phyloP scores from a whole-genome alignment of 2,797 vertebrate genomes.

The Sebastes itinus region DNA sequence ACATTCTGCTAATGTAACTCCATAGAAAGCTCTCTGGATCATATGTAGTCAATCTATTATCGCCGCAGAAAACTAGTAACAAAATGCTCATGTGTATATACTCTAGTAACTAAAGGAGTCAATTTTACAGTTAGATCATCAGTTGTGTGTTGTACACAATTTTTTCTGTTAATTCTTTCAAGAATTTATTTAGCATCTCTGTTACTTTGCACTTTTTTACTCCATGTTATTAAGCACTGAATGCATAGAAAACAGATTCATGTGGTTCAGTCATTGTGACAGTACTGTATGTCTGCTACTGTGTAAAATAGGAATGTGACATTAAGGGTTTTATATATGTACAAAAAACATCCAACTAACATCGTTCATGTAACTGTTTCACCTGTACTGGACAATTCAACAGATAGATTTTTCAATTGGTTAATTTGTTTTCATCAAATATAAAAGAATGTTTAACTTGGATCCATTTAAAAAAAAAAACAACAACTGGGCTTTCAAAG shows the following conservation, averaged over 20 bases:
- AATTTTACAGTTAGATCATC: neutral
- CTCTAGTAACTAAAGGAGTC: neutral
- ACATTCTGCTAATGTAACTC: neutral
- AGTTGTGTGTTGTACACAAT: conserved; percentile 13
- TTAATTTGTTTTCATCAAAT: neutral
- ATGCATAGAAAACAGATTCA: conserved; percentile 13
- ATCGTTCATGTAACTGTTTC: neutral
- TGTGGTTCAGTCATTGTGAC: conserved; percentile 5
- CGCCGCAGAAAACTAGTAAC: neutral
- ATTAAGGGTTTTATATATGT: conserved; percentile 1
- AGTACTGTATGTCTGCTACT: neutral
- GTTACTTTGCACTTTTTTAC: conserved; percentile 6
- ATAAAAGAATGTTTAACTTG: neutral
- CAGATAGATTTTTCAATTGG: neutral
- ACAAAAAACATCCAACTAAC: neutral
- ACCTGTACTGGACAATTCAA: neutral
- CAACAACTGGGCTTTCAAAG: neutral
- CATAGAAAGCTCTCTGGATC: neutral
- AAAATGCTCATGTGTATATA: neutral
- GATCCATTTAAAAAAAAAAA: neutral
- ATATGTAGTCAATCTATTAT: conserved; percentile 8
- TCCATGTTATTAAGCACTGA: neutral
- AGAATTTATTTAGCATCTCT: neutral
- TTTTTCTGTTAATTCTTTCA: conserved; percentile 1
- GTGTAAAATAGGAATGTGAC: conserved; percentile 21